Evolutionary conservation across 1,140 invertebrate genomes (phyloP), one percentile per base, ranked within the genome.

Genomic region (Drosophila cardini): DNA sequence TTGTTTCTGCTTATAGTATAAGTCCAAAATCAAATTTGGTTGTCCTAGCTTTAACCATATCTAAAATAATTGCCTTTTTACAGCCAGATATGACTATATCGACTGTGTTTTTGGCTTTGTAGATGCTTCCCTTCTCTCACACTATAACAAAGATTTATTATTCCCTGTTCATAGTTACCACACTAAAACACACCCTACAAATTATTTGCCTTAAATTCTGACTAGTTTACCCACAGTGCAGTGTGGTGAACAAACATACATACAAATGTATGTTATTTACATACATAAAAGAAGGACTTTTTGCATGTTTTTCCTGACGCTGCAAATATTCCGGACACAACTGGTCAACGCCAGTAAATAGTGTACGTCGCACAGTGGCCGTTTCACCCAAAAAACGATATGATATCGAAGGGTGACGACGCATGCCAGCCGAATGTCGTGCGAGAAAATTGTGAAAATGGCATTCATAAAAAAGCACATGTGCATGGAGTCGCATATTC

Each of bases 351-450:
- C 58, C 68, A 71, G 67, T 70, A 70, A 74, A 74, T 70, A 71
- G 72, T 63, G 72, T 45, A 63, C 58, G 46, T 52, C 30, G 68
- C 68, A 63, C 60, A 50, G 65, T 63, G 72, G 52, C 58, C 43
- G 67, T 52, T 68, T 68, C 34, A 62, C 34, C 21, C 21, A 26
- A 56, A 69, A 56, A 69, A 75, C 57, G 56, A 74, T 70, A 74
- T 74, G 56, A 74, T 70, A 74, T 74, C 72, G 72, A 74, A 74
- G 72, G 72, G 58, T 74, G 72, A 56, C 72, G 72, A 56, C 72
- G 72, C 65, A 70, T 70, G 65, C 53, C 67, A 63, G 58, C 58
- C 46, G 58, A 63, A 63, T 71, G 72, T 63, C 60, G 58, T 60
- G 43, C 45, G 57, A 57, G 52, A 74, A 63, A 63, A 71, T 70